Conservation (phyloP, 1,140 invertebrate species). For the Chrysopa pallens region DNA sequence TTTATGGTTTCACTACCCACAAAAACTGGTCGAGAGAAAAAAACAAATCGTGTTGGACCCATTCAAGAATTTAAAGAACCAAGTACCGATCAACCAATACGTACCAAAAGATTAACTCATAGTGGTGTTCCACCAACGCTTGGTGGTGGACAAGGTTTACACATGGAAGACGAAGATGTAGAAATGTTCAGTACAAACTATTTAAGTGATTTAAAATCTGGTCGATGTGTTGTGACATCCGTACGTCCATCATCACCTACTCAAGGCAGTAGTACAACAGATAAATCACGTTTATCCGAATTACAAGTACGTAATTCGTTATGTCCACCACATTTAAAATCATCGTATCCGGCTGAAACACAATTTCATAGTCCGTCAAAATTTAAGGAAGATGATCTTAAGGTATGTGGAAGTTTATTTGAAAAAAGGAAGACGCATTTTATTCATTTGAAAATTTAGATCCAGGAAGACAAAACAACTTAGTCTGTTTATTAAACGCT, state of each 20-base stretch:
- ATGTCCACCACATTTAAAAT: constrained; percentile 71
- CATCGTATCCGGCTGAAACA: constrained; percentile 75
- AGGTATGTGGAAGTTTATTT: constrained; percentile 26
- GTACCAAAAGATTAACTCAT: too few relatives aligned
- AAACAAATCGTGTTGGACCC: too few relatives aligned
- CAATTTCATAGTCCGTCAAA: constrained; percentile 34
- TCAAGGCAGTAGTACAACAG: constrained; percentile 16
- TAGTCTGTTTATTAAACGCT: too few relatives aligned
- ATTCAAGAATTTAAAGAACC: too few relatives aligned
- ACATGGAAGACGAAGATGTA: constrained; percentile 66
- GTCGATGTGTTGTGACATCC: constrained; percentile 12
- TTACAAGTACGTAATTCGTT: constrained; percentile 70
- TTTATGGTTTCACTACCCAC: too few relatives aligned
- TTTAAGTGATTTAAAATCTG: constrained; percentile 40
- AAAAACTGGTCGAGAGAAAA: too few relatives aligned
- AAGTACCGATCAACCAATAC: too few relatives aligned
- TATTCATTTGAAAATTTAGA: neutral
- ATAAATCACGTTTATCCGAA: constrained; percentile 37
- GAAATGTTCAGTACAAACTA: constrained; percentile 64
- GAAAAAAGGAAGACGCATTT: neutral
- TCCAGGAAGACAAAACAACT: too few relatives aligned
- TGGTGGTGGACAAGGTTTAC: constrained; percentile 27
- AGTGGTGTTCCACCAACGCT: too few relatives aligned
- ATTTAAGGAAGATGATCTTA: constrained; percentile 54
- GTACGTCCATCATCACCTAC: constrained; percentile 14